A percentile compares a stretch with the other conserved stretches of the same genome.
These are phyloP conservation scores for Phaenicophaeus curvirostris DNA, from an alignment of 2,797 vertebrate genomes.

Conservation along the genomic window DNA sequence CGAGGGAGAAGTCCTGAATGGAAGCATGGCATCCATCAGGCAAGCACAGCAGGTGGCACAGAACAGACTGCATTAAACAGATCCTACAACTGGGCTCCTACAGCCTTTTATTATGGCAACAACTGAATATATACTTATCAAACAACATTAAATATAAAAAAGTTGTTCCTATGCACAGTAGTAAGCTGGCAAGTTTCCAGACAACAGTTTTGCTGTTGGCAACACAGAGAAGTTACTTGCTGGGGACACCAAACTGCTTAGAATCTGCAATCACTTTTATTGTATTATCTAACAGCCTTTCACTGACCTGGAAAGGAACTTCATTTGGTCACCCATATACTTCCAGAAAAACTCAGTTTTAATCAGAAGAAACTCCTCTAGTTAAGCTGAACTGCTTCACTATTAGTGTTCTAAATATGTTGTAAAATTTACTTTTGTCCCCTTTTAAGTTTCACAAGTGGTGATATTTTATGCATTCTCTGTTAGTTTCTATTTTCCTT, in stretches of 20 bases:
- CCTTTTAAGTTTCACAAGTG: neutral
- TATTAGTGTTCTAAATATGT: neutral
- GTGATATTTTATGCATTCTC: neutral
- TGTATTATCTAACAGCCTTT: neutral
- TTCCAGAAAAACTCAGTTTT: neutral
- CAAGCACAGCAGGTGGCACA: slow-evolving; percentile 44
- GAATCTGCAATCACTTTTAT: neutral
- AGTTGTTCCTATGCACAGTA: neutral
- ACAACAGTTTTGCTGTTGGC: neutral
- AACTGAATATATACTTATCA: slow-evolving; percentile 28
- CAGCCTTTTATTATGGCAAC: slow-evolving; percentile 41
- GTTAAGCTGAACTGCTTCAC: neutral
- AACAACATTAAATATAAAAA: slow-evolving; percentile 21
- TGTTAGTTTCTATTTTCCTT: neutral
- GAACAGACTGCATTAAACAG: slow-evolving; percentile 43
- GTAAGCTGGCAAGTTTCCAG: neutral
- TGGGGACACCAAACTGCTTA: neutral
- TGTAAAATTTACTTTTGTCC: neutral
- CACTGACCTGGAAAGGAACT: neutral
- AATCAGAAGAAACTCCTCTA: neutral
- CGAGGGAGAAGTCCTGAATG: slow-evolving; percentile 43
- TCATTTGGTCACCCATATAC: neutral
- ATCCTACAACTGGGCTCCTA: neutral
- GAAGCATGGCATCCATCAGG: slow-evolving; percentile 50
- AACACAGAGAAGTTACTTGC: neutral